Evolutionary conservation across 2,888 invertebrate genomes (phyloP), one percentile per base, ranked within the genome.

Genomic region (Branchellion lobata): DNA sequence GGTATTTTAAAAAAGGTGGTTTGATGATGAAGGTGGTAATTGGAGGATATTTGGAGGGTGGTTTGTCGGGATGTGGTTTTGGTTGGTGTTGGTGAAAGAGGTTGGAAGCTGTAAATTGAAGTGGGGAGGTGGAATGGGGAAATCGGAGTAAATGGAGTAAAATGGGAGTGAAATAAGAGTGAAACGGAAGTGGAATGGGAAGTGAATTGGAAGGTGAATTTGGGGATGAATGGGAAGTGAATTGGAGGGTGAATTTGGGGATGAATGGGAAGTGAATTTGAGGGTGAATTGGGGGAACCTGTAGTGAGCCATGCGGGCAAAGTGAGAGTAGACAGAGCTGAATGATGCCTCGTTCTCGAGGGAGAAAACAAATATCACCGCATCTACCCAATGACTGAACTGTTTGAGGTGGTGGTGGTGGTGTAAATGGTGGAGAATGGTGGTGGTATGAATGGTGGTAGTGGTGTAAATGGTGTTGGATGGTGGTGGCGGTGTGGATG

Each of bases 301-400:
- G 77, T 77, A 80, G 88, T 96, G 94, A 84, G 95, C 93, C 95
- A 98, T 96, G 90, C 95, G 94, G 86, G 94, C 93, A 90, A 95
- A 96, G 89, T 95, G 96, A 88, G 92, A 94, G 89, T 94, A 94
- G 86, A 97, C 93, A 84, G 95, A 93, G 88, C 95, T 94, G 90
- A 97, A 97, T 86, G 96, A 96, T 85, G 93, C 92, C 89, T 96
- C 96, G 91, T 94, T 96, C 89, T 96, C 96, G 86, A 98, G 91
- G 88, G 95, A 95, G 90, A 98, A 98, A 83, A 99, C 98, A 89
- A 98, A 95, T 87, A 99, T 94, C 85, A 98, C 94, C 81, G 97
- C 98, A 89, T 99, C 98, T 87, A 97, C 95, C 98, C 98, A 98
- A 85, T 96, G 93, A 84, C 96, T 93, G 89, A 98, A 98, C 96